Evolutionary conservation across 2,113 vertebrate genomes (phyloP), one percentile per base, ranked within the genome.

Genomic region (Corvus moneduloides): DNA sequence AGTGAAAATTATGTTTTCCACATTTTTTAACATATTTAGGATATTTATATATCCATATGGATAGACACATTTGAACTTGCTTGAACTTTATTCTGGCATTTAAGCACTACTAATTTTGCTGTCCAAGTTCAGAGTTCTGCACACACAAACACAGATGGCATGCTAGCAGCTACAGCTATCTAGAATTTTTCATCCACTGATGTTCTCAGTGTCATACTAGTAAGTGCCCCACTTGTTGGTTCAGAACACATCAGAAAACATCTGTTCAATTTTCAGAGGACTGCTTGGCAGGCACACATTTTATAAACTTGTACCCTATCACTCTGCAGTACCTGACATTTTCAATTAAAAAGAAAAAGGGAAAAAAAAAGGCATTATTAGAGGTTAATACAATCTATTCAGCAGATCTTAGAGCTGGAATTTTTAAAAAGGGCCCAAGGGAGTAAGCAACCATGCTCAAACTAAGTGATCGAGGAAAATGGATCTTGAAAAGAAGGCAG

Each of bases 41-140:
- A 16, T 88, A 63, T 90, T 77, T 84, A 56, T 44, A 63, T 7
- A 90, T 43, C 35, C 59, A 71, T 41, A 76, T 35, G 58, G 44
- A 41, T 24, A 73, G 30, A 88, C 22, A 72, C 6, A 1, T 79
- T 66, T 73, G 48, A 93, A 87, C 26, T 76, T 35, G 74, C 49
- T 58, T 71, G 27, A 95, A 88, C 37, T 86, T 80, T 56, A 77
- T 51, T 59, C 62, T 85, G 58, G 77, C 30, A 2, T 61, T 87
- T 64, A 58, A 90, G 33, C 32, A 13, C 32, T 76, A 58, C 66
- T 79, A 14, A 35, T 61, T 87, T 67, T 83, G 61, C 75, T 73
- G 59, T 58, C 43, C 78, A 66, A 87, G 74, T 66, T 89, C 89
- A 82, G 84, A 84, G 74, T 46, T 94, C 62, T 52, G 37, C 78